Evolutionary conservation across 1,140 invertebrate genomes (phyloP), one percentile per base, ranked within the genome.

Genomic region (Thaumatotibia leucotreta): DNA sequence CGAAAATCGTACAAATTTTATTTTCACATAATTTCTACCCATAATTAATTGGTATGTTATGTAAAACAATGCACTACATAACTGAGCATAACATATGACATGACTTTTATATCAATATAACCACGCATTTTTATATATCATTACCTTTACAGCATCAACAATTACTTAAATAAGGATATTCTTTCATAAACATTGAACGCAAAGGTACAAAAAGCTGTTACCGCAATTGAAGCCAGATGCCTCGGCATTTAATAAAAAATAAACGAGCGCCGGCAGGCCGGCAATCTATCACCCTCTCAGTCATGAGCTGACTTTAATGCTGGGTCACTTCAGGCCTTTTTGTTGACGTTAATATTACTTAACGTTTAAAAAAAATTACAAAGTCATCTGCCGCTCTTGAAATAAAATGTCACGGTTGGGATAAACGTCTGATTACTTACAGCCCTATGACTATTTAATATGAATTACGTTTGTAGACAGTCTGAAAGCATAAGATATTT

Each of bases 231-330:
- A 82, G 76, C 79, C 84, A 83, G 83, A 82, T 82, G 78, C 75
- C 69, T 66, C 62, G 79, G 79, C 75, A 80, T 86, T 86, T 83
- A 87, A 86, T 87, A 87, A 87, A 89, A 86, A 87, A 87, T 84
- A 84, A 85, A 82, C 78, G 80, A 74, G 74, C 69, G 70, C 65
- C 72, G 68, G 72, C 67, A 74, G 73, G 74, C 61, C 73, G 76
- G 84, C 77, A 85, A 89, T 89, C 83, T 87, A 89, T 89, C 86
- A 89, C 86, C 79, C 70, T 72, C 80, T 78, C 74, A 86, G 80
- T 85, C 81, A 86, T 89, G 87, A 89, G 81, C 83, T 83, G 84
- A 89, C 84, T 89, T 89, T 89, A 86, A 89, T 89, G 84, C 83
- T 86, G 77, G 86, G 84, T 89, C 84, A 87, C 86, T 87, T 82